Percentiles rank a stretch among this genome's conserved stretches.
These are phyloP conservation scores for Drosophila tsacasi DNA, from an alignment of 1,140 invertebrate species.

Conservation along the genomic window DNA sequence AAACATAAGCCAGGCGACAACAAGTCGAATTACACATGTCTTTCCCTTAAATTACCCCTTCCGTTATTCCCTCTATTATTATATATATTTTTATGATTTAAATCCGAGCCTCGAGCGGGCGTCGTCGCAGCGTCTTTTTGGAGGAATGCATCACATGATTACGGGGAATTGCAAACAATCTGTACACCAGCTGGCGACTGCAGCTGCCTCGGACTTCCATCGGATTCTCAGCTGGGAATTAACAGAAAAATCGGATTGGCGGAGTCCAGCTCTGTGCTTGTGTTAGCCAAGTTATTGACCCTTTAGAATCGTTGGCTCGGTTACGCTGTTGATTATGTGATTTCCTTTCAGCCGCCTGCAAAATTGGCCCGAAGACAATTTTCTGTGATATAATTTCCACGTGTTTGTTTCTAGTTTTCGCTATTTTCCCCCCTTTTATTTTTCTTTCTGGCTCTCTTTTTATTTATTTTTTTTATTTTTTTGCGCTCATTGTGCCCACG, in stretches of 20 bases:
- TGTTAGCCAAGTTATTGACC: slow-evolving; percentile 71
- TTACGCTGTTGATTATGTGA: slow-evolving; percentile 39
- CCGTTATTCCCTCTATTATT: neutral
- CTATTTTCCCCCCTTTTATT: slow-evolving; percentile 28
- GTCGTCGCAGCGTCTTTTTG: slow-evolving; percentile 45
- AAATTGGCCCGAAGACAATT: slow-evolving; percentile 47
- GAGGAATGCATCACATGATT: slow-evolving; percentile 35
- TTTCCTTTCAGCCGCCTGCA: slow-evolving; percentile 11
- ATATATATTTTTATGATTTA: neutral
- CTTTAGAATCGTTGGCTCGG: slow-evolving; percentile 57
- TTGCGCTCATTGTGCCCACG: slow-evolving; percentile 57
- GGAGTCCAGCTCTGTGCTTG: slow-evolving; percentile 2
- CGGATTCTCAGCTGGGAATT: slow-evolving; percentile 13
- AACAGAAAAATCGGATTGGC: neutral
- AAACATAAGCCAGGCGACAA: slow-evolving; percentile 37
- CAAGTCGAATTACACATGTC: slow-evolving; percentile 56
- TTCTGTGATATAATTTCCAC: slow-evolving; percentile 63
- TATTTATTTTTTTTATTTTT: slow-evolving; percentile 33
- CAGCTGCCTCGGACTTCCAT: slow-evolving; percentile 20
- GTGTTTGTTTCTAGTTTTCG: slow-evolving; percentile 52
- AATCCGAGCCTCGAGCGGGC: slow-evolving; percentile 32
- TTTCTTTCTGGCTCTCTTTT: slow-evolving; percentile 23
- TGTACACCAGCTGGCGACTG: slow-evolving; percentile 34
- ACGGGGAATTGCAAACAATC: slow-evolving; percentile 29
- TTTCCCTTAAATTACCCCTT: neutral